Evolutionary conservation across 1,140 invertebrate genomes (phyloP).

Genomic region (Orchestia grillus): DNA sequence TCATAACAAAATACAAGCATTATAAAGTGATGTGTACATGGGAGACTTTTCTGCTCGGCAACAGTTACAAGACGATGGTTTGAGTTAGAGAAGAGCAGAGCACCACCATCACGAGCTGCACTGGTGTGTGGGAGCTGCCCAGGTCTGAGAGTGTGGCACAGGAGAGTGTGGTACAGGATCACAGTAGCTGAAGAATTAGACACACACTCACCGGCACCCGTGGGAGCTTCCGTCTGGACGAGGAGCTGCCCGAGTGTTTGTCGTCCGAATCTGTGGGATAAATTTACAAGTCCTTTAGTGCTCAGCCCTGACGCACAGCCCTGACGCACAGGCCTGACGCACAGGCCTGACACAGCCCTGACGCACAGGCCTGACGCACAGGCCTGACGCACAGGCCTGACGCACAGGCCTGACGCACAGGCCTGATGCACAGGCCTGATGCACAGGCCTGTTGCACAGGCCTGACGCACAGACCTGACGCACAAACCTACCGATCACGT

Average conservation of each 20-base stretch:
- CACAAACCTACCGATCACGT: neutral
- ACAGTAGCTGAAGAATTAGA: neutral
- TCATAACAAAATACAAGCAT: neutral
- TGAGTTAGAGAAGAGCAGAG: neutral
- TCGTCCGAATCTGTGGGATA: conserved; percentile 18
- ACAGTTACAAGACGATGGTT: neutral
- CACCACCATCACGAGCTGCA: neutral
- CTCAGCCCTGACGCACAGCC: neutral
- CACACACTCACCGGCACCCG: conserved; percentile 26
- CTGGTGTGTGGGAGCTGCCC: neutral
- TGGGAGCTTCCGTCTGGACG: conserved; percentile 5
- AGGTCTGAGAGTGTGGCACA: neutral
- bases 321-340: neutral
- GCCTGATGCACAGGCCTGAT: neutral
- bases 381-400: neutral
- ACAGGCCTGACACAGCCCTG: neutral
- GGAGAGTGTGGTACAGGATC: neutral
- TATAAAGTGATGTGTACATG: neutral
- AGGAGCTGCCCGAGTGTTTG: neutral
- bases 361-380: neutral
- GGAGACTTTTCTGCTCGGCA: neutral
- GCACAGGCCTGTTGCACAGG: too few species aligned
- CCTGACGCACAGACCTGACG: neutral
- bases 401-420: neutral
- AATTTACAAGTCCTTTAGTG: neutral